Evolutionary conservation across 2,113 vertebrate genomes (phyloP).

Genomic region (Delphinus delphis): DNA sequence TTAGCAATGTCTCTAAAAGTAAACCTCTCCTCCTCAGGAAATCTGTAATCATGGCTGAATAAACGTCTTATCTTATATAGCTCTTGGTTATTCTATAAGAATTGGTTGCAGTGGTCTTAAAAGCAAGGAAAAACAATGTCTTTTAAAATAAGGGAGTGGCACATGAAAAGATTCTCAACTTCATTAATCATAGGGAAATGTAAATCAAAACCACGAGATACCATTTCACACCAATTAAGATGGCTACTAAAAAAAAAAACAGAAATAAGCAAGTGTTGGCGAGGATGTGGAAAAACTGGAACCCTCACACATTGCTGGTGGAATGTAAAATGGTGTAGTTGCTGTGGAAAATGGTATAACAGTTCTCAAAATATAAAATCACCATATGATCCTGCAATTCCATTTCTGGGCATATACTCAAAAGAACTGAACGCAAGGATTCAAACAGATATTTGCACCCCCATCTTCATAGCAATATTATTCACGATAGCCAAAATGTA

Average conservation of each 20-base stretch:
- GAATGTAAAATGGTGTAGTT: not conserved
- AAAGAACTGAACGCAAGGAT: not conserved
- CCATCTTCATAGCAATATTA: not conserved
- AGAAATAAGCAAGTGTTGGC: not conserved
- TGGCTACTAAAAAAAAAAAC: not conserved
- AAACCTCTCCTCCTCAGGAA: not conserved
- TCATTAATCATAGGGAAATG: constrained; percentile 20
- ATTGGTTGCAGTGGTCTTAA: not conserved
- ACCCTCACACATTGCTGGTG: not conserved
- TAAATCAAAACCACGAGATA: not conserved
- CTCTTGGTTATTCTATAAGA: not conserved
- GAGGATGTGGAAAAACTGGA: not conserved
- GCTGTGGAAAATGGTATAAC: not conserved
- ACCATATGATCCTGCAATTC: not conserved
- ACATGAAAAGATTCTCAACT: not conserved
- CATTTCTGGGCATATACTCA: not conserved
- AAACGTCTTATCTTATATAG: not conserved
- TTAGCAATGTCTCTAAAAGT: not conserved
- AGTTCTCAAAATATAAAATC: not conserved
- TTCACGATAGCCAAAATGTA: not conserved
- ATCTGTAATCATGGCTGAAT: not conserved
- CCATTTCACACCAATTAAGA: not conserved
- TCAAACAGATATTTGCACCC: not conserved
- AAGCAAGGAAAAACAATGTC: constrained; percentile 8
- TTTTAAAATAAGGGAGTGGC: constrained; percentile 13